phyloP scores from a whole-genome alignment of 2,113 vertebrate genomes.

The Phalacrocorax aristotelis region DNA sequence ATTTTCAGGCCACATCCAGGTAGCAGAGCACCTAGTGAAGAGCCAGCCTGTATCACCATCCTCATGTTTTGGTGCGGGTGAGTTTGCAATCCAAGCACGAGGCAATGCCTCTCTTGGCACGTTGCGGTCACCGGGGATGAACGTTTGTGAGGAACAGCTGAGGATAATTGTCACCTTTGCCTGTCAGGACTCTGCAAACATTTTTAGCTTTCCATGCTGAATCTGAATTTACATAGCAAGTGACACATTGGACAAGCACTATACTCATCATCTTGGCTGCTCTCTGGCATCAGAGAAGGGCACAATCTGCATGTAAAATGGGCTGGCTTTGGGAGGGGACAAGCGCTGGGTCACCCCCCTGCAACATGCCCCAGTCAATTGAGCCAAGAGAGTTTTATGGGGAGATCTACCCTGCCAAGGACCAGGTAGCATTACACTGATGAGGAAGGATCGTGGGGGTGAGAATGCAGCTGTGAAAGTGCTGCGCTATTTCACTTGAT shows the following conservation, averaged over 20 bases:
- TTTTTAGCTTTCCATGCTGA: slow-evolving; percentile 48
- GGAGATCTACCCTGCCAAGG: neutral
- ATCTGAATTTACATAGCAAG: slow-evolving; percentile 51
- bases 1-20: neutral
- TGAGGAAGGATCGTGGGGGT: neutral
- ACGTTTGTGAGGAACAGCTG: slow-evolving; percentile 24
- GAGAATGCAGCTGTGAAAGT: neutral
- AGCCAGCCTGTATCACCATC: neutral
- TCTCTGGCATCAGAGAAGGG: neutral
- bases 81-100: slow-evolving; percentile 30
- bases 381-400: neutral
- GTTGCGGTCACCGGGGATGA: neutral
- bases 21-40: neutral
- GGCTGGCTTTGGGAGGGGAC: neutral
- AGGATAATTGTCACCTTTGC: slow-evolving; percentile 44
- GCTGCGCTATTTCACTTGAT: neutral
- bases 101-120: neutral
- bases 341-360: neutral
- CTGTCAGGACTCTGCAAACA: slow-evolving; percentile 46
- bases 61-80: neutral
- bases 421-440: neutral
- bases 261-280: slow-evolving; percentile 44
- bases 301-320: neutral
- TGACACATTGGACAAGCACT: slow-evolving; percentile 44
- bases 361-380: neutral